Base-by-base conservation (phyloP, 2,888 invertebrate species). In the Arenicola marina region DNA sequence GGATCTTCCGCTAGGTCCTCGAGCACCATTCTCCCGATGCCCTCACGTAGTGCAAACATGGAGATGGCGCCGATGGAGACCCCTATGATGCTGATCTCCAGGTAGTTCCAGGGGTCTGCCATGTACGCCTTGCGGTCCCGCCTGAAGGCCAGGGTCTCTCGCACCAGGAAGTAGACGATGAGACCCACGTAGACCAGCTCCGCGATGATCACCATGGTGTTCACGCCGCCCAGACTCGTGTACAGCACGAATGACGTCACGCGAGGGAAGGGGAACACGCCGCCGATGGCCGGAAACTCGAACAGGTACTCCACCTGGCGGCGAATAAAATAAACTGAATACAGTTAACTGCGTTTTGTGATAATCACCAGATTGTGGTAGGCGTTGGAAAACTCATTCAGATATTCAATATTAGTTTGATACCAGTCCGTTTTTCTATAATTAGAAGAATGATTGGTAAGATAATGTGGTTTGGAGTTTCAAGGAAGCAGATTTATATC, bases 11-110 rank as follows among this genome's bases (percentile, higher is more conserved):
- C 45, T 2, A 64, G 58, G n/a, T 51, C 24, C 3, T 44, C 56
- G 18, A 38, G 11, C 46, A 65, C 51, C 2, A 34, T 18, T 4
- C 34, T 28, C 2, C 44, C 61, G 7, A 62, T 29, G 15, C 56
- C 29, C 18, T 59, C 62, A 33, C 60, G 45, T 26, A 59, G 45
- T 15, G 33, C 51, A 53, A 45, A 66, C 56, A 80, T 75, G 48
- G 78, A 75, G 29, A 79, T 75, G 24, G 76, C 75, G 0, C 74
- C 71, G 29, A 80, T 71, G 18, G 81, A 80, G 71, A 77, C 72
- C 18, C 65, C 66, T 28, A 80, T 74, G 38, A 82, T 75, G 28
- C 73, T 62, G n/a, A 79, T 53, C 62, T 82, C 81, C 2, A 77
- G 68, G 15, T 72, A 65, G 62, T 78, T 78, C 80, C 82, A 81